Evolutionary conservation across 2,797 vertebrate genomes (phyloP).

Genomic region (Hippoglossus hippoglossus): DNA sequence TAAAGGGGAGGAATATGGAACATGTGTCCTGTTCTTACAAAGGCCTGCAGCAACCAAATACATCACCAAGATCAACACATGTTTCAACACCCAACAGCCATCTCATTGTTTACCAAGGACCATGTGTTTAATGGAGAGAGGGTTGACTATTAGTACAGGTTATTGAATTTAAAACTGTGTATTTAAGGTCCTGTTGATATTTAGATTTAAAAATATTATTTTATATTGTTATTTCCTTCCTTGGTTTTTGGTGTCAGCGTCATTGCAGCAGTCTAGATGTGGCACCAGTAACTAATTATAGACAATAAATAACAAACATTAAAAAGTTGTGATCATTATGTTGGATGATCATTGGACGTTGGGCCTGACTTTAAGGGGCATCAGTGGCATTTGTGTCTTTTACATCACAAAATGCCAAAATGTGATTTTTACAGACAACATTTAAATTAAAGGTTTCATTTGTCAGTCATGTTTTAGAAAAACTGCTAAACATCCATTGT

Average conservation of each 20-base stretch:
- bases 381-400: neutral
- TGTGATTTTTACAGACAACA: too few species aligned
- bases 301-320: neutral
- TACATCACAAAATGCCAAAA: neutral
- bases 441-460: too few species aligned
- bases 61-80: slow-evolving; percentile 71
- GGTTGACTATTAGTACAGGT: neutral
- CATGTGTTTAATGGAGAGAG: slow-evolving; percentile 7
- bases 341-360: neutral
- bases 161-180: neutral
- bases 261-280: neutral
- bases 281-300: neutral
- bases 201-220: neutral
- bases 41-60: slow-evolving; percentile 63
- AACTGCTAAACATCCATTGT: too few species aligned
- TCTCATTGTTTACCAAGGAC: slow-evolving; percentile 57
- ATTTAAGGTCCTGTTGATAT: neutral
- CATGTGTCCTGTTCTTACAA: slow-evolving; percentile 73
- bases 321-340: neutral
- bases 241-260: neutral
- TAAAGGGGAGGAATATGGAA: slow-evolving; percentile 76
- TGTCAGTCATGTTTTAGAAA: too few species aligned
- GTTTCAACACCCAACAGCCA: slow-evolving; percentile 62
- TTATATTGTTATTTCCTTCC: neutral
- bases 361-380: neutral